Base-by-base conservation (phyloP, 2,113 vertebrate species). In the Pterophyllum scalare region DNA sequence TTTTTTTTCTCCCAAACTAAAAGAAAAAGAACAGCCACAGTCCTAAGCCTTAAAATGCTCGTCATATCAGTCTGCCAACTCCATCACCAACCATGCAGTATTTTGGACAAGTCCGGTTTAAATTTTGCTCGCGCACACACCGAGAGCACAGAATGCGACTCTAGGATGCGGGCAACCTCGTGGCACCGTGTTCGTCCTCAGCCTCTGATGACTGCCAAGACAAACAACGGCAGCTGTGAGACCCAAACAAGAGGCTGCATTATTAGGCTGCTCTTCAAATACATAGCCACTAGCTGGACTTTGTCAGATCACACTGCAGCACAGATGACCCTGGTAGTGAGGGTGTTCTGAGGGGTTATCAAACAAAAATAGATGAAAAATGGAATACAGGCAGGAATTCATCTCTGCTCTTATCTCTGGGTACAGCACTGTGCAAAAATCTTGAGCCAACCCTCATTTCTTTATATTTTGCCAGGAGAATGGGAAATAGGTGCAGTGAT, bases 141-240 rank as follows among this genome's bases (percentile, higher is more conserved):
- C 28, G 17, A 82, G 24, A 75, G 80, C 65, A 80, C 49, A 85
- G 59, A 52, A 52, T 49, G 64, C 75, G 88, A 86, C 75, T 72
- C 33, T 17, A 75, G 56, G 79, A 87, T 67, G 49, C 14, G 59
- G 80, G 70, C 82, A 80, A 76, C 84, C 89, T 89, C 15, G n/a
- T 35, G 22, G 93, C 76, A 75, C 78, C 7, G 43, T 14, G 59
- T 83, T 77, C 62, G 40, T 86, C 83, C 86, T 83, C 83, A 86
- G 72, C 80, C 91, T 84, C 87, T 28, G 57, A 80, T 58, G 84
- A 75, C 89, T 87, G 93, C 92, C 94, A 92, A 92, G 82, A 85
- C 87, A 92, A 91, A 93, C 91, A 83, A 83, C 81, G 82, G 80
- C 89, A 91, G 91, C 90, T 93, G 92, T 70, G 54, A 84, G 87